Base-by-base conservation (phyloP, 2,888 invertebrate genomes). In the Eupeodes luniger region DNA sequence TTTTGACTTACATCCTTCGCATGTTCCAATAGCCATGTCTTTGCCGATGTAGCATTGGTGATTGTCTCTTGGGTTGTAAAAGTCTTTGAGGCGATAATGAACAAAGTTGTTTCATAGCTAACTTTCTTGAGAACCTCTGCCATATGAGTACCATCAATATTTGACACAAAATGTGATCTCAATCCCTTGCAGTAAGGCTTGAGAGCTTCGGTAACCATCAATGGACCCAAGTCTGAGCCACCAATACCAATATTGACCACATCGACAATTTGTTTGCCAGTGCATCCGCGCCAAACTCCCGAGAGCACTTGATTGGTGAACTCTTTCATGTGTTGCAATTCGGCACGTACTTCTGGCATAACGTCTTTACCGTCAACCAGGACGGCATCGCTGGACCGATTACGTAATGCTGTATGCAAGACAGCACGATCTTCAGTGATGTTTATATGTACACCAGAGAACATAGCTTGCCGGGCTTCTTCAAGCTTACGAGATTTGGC, bases 201-300 rank as follows among this genome's bases (percentile, higher is more conserved):
- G 76, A 99, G 94, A 0, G 99, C 99, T 94, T 99, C 99, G 0
- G 99, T 99, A 61, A 99, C 99, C 99, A 99, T 99, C 66, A 99
- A 94, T 0, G 99, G 99, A 3, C 99, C 99, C 92, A 99, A 95
- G 94, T 99, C 99, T 1, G 99, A 99, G 53, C 99, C 99, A 49
- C 99, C 99, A 92, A 99, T 99, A 85, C 99, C 99, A 93, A 99
- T 99, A 94, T 99, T 99, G 85, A 99, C 97, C 55, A 99, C 98
- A 94, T 99, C 99, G 67, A 98, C 98, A 85, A 99, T 99, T 84
- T 96, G 94, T 94, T 99, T 98, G 19, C 99, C 99, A 0, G 98
- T 98, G 94, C 96, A 98, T 14, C 96, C 96, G 90, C 95, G 96
- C 96, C 96, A 96, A 10, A 95, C 94, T 0, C 96, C 96, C 62